phyloP scores from a whole-genome alignment of 2,113 vertebrate species.

The Pyxicephalus adspersus region DNA sequence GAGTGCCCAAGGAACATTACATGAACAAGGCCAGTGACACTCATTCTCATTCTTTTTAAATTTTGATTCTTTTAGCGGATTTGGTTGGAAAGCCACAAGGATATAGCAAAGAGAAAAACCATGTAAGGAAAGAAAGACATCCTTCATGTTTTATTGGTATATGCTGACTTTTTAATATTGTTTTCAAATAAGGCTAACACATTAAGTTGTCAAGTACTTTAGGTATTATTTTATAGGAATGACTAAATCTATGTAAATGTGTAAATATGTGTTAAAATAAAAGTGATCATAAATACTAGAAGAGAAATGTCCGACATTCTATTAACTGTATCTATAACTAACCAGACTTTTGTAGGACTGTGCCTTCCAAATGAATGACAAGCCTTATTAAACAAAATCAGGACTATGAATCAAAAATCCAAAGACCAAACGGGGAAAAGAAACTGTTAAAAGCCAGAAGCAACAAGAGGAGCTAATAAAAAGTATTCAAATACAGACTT shows the following conservation, averaged over 20 bases:
- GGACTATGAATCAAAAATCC: constrained; percentile 26
- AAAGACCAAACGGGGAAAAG: constrained; percentile 1
- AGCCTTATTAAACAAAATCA: constrained; percentile 18
- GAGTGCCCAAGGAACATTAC: no score
- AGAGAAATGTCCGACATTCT: constrained; percentile 16
- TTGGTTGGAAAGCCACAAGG: no score
- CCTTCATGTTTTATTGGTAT: no score
- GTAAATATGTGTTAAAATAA: not conserved
- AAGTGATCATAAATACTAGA: constrained; percentile 1
- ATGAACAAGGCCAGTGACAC: no score
- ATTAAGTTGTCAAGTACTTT: not conserved
- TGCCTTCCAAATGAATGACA: constrained; percentile 24
- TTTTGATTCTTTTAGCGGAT: no score
- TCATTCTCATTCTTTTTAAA: no score
- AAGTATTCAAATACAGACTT: constrained; percentile 31
- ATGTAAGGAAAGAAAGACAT: no score
- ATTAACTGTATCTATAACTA: constrained; percentile 19
- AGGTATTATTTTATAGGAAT: not conserved
- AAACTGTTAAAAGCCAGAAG: constrained; percentile 34
- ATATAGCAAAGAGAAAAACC: no score
- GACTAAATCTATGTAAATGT: not conserved
- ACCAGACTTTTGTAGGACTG: constrained; percentile 5
- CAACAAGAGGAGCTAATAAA: constrained; percentile 32
- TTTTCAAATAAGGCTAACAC: no score
- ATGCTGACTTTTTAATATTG: no score